Percentiles rank a stretch among this genome's conserved stretches.
These are phyloP conservation scores for Hassar affinis DNA, from an alignment of 2,113 vertebrate species.

Conservation along the genomic window DNA sequence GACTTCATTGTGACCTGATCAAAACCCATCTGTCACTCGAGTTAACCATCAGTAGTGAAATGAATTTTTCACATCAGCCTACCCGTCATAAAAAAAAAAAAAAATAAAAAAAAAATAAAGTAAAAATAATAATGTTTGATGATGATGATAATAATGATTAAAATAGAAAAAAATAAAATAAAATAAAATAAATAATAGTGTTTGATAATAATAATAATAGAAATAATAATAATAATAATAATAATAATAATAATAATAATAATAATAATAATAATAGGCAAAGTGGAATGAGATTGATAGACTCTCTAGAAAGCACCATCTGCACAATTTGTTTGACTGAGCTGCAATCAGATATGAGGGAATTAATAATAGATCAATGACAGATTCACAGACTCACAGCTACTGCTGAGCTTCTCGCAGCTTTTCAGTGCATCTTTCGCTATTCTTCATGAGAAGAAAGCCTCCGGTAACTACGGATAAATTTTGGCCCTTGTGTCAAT, in stretches of 20 bases:
- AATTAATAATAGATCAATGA: conserved; percentile 78
- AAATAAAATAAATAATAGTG: background rate
- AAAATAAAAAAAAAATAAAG: background rate
- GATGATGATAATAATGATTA: conserved; percentile 38
- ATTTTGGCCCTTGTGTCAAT: conserved; percentile 18
- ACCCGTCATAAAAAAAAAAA: background rate
- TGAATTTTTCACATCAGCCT: background rate
- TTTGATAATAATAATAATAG: background rate
- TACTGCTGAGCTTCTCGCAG: conserved; percentile 8
- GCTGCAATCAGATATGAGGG: conserved; percentile 66
- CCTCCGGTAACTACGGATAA: background rate
- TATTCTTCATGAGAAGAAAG: background rate
- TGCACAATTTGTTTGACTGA: conserved; percentile 67
- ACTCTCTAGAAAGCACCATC: conserved; percentile 54
- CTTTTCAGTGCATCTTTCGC: background rate
- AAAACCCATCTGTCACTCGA: conserved; percentile 41
- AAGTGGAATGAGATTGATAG: conserved; percentile 9
- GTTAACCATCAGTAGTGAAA: background rate
- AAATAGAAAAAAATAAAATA: background rate
- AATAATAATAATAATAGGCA: conserved; percentile 43
- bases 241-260: conserved; percentile 39
- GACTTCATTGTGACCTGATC: conserved; percentile 25
- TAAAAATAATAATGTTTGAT: background rate
- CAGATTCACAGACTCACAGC: conserved; percentile 66
- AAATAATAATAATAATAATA: conserved; percentile 44